Evolutionary conservation across 2,888 invertebrate genomes (phyloP), one percentile per base, ranked within the genome.

Genomic region (Nomada ruficornis): DNA sequence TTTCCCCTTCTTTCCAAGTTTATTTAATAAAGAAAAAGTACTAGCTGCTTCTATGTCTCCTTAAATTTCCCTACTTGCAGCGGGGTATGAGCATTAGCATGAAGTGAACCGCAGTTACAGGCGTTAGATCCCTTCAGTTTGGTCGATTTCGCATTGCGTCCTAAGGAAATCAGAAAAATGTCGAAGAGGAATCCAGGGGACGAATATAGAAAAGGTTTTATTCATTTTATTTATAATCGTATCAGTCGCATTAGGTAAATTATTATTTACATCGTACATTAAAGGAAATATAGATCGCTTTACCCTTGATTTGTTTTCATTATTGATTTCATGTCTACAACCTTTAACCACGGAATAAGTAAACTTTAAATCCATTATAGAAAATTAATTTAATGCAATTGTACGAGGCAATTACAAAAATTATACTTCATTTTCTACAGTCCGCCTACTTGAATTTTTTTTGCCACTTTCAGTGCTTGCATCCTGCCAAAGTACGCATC

Each of bases 171-270:
- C 75, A 70, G 69, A 80, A 87, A 87, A 83, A 92, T 92, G 92
- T 91, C 92, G 82, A 91, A 90, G 87, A 90, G 90, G 85, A 91
- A 89, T 83, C 82, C 89, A 64, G 85, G 84, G 29, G 91, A 91
- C 82, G 91, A 92, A 86, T 91, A 92, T 86, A 92, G 92, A 93
- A 94, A 94, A 94, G 93, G 93, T 94, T 93, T 90, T 86, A 87
- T 91, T 91, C 85, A 90, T 82, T 89, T 89, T 88, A 84, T 82
- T 80, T 82, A 71, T 80, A 77, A 73, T 62, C 71, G 82, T 98
- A 0, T 99, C 96, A 94, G 99, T 99, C 0, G 99, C 99, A 94
- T 99, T 96, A 0, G 99, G 94, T 60, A 98, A 94, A 72, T 98
- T 96, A 57, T 98, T 96, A 94, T 98, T 97, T 0, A 98, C 98